Evolutionary conservation across 2,797 vertebrate species (phyloP), one percentile per base, ranked within the genome.

Genomic region (Dendrocincla fuliginosa): DNA sequence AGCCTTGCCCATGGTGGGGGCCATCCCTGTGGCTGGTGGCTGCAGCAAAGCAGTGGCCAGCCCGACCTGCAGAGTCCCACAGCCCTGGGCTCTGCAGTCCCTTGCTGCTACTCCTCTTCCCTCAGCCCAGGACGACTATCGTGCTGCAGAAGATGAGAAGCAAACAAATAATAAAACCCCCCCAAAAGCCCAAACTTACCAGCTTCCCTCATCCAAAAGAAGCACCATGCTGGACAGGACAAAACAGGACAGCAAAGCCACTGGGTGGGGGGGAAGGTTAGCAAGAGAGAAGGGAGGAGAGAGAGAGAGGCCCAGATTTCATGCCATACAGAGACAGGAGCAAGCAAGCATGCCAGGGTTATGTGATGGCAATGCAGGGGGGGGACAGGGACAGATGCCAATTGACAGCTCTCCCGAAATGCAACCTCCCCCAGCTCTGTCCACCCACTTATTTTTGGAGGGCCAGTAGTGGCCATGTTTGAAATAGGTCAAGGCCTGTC

Each of bases 191-290:
- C 95, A 84, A 89, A 91, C 90, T 89, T 85, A 95, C 95, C 97
- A 95, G 96, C 91, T 92, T 96, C 96, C 96, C 97, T 93, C 93
- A 97, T 96, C 90, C 90, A 95, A 97, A 97, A 97, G 96, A 96
- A 96, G 93, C 89, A 42, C 92, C 94, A 88, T 77, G 93, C 61
- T 49, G 78, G 87, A 92, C 68, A 83, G 92, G 86, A 87, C 47
- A 96, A 65, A 52, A 94, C 93, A 91, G 82, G 64, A 95, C 90
- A 91, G 96, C 89, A 80, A 96, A 96, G 91, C 69, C 9, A 30
- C 23, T 33, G 80, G 91, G 83, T 81, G 74, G 52, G 67, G 71
- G 87, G 53, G 10, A 93, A 74, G 79, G 64, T 86, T 74, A 60
- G 91, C 84, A 70, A 24, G 63, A 57, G 71, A 83, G 37, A 91